Conservation (phyloP, 1,140 invertebrate genomes). For the Orchestia grillus region DNA sequence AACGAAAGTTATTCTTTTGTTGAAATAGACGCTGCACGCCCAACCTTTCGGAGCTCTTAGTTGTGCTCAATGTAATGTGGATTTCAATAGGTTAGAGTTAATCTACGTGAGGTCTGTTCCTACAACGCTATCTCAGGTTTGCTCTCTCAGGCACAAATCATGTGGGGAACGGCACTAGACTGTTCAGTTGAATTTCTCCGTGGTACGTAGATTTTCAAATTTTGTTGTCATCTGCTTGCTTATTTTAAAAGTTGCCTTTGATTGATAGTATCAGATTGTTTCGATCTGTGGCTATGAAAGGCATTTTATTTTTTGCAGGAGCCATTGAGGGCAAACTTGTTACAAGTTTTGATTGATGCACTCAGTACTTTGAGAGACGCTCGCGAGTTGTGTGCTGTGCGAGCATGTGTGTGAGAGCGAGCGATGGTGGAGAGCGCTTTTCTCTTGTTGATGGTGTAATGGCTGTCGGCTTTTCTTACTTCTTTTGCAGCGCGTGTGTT, state of each 20-base stretch:
- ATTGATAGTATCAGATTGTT: background rate
- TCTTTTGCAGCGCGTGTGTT: constrained; percentile 33
- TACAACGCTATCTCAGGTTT: background rate
- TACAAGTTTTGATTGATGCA: background rate
- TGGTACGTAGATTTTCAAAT: background rate
- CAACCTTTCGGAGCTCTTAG: background rate
- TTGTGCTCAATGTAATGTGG: background rate
- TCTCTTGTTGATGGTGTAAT: background rate
- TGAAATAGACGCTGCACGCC: background rate
- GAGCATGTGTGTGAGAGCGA: background rate
- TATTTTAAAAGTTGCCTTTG: background rate
- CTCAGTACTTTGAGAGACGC: background rate
- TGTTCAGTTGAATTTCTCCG: background rate
- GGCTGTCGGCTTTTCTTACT: background rate
- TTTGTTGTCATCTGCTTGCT: background rate
- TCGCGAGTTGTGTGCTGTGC: background rate
- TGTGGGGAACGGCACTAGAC: background rate
- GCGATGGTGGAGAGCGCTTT: background rate
- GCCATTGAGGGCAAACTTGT: background rate
- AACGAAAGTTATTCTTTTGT: background rate
- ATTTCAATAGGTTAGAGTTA: background rate
- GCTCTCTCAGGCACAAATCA: background rate
- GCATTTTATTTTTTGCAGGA: background rate
- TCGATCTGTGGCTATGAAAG: background rate
- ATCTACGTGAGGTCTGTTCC: background rate